A percentile compares a stretch with the other conserved stretches of the same genome.
Evolutionary conservation across 2,797 vertebrate genomes (phyloP).

Genomic region (Sus cebifrons): DNA sequence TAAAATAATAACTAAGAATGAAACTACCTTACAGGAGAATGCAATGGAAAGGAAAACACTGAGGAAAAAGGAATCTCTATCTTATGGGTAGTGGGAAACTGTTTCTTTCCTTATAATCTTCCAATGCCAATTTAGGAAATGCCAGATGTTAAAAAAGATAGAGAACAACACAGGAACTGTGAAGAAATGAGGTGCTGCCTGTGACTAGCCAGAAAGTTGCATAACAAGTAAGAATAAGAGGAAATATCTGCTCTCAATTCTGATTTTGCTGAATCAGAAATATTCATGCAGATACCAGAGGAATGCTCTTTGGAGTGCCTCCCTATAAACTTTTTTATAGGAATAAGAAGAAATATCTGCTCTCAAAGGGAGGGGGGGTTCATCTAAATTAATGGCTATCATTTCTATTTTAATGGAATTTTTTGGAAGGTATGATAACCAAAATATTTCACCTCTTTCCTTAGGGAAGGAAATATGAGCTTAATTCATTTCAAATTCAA

Average conservation of each 20-base stretch:
- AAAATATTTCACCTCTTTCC: conserved; percentile 70
- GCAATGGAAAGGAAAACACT: background rate
- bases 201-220: background rate
- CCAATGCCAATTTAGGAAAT: background rate
- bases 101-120: conserved; percentile 29
- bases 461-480: background rate
- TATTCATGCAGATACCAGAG: too few species aligned
- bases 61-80: background rate
- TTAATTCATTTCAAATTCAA: conserved; percentile 69
- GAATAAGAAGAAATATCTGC: conserved; percentile 77
- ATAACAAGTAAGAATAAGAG: conserved; percentile 31
- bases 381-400: conserved; percentile 69
- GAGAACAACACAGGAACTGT: background rate
- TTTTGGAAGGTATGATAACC: conserved; percentile 19
- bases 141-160: background rate
- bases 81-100: background rate
- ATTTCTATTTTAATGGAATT: conserved; percentile 78
- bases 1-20: background rate
- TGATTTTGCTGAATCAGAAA: conserved; percentile 72
- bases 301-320: too few species aligned
- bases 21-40: background rate
- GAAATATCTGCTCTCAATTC: conserved; percentile 79
- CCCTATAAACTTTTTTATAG: background rate
- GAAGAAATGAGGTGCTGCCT: background rate
- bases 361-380: conserved; percentile 74